Evolutionary conservation across 2,797 vertebrate species (phyloP).

Genomic region (Melanotaenia parkinsoni): DNA sequence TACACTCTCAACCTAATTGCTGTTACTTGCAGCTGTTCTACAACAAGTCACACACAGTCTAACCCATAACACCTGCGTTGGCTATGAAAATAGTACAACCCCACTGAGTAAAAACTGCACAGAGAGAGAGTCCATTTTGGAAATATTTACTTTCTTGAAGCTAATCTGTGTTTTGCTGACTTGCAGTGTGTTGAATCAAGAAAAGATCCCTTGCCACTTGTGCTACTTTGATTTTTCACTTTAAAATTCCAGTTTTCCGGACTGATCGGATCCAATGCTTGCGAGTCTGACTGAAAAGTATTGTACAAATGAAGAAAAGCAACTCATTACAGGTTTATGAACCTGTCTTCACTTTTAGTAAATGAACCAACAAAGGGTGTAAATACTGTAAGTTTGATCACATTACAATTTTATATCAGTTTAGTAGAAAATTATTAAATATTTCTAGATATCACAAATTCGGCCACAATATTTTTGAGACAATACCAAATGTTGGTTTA

Average conservation of each 20-base stretch:
- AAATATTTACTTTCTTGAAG: not conserved
- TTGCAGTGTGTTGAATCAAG: not conserved
- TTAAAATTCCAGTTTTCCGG: not conserved
- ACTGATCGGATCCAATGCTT: not conserved
- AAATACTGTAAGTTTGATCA: not conserved
- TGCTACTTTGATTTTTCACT: not conserved
- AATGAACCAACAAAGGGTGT: not conserved
- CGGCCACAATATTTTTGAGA: no score
- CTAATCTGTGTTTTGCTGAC: not conserved
- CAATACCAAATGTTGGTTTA: no score
- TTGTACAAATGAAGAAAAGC: not conserved
- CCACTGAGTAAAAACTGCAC: constrained; percentile 4
- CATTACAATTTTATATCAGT: not conserved
- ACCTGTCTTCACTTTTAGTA: not conserved
- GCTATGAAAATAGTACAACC: constrained; percentile 40
- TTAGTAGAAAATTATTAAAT: not conserved
- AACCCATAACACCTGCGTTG: not conserved
- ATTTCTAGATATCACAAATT: no score
- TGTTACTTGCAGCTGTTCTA: constrained; percentile 54
- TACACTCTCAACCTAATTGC: constrained; percentile 54
- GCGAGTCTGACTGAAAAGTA: not conserved
- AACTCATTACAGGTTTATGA: not conserved
- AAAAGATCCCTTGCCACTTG: not conserved
- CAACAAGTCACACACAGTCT: constrained; percentile 4
- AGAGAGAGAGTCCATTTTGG: not conserved